Evolutionary conservation across 2,888 invertebrate species (phyloP).

Genomic region (Gasteruption jaculator): DNA sequence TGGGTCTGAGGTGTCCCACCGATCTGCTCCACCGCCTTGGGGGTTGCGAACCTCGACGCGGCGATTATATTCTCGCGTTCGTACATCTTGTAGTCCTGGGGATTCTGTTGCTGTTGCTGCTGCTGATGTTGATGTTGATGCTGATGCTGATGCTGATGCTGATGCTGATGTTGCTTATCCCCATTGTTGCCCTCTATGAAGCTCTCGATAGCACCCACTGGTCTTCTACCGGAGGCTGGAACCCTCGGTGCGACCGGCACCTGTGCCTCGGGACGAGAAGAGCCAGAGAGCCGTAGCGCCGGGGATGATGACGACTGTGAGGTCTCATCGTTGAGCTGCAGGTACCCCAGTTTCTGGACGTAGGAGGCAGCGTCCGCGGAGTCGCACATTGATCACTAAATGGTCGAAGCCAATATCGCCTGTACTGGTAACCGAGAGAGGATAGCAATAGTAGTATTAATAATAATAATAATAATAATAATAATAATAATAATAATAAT

Average conservation of each 20-base stretch:
- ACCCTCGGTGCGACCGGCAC: slow-evolving; percentile 38
- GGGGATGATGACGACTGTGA: slow-evolving; percentile 13
- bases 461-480: no score
- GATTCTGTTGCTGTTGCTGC: slow-evolving; percentile 32
- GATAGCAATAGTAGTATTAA: no score
- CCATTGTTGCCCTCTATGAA: slow-evolving; percentile 52
- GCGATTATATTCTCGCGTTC: slow-evolving; percentile 74
- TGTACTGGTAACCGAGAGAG: no score
- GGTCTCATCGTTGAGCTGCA: slow-evolving; percentile 44
- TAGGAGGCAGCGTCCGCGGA: slow-evolving; percentile 46
- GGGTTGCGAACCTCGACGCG: slow-evolving; percentile 73
- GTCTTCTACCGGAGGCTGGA: slow-evolving; percentile 49
- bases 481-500: no score
- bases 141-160: slow-evolving; percentile 49
- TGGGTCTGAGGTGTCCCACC: slow-evolving; percentile 44
- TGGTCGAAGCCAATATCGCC: no score
- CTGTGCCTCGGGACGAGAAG: slow-evolving; percentile 47
- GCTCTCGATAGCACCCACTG: slow-evolving; percentile 65
- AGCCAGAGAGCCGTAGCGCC: slow-evolving; percentile 31
- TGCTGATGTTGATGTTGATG: no score
- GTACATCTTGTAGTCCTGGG: slow-evolving; percentile 57
- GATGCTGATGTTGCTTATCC: slow-evolving; percentile 31
- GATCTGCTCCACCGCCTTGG: slow-evolving; percentile 67
- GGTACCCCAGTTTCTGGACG: slow-evolving; percentile 46
- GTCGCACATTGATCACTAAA: slow-evolving; percentile 51